Percentiles rank a stretch among this genome's conserved stretches.
Evolutionary conservation across 2,113 vertebrate genomes (phyloP).

Genomic region (Forbesichthys agassizii): DNA sequence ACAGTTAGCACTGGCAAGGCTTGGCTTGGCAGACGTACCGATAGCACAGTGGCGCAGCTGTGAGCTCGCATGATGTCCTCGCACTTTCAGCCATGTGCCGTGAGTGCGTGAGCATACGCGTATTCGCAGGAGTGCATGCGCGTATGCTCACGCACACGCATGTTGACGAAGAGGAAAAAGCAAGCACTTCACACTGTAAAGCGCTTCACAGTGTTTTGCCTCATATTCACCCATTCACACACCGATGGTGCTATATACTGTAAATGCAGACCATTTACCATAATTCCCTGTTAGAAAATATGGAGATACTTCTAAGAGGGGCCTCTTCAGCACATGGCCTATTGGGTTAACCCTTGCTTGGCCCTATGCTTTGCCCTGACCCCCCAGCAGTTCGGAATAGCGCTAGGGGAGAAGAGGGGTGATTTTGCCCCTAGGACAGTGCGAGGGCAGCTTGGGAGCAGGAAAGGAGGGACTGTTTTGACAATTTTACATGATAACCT

Average conservation of each 20-base stretch:
- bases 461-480: too few species aligned
- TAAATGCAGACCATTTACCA: too few species aligned
- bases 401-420: neutral
- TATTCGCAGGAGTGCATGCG: conserved; percentile 10
- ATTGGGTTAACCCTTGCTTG: too few species aligned
- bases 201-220: too few species aligned
- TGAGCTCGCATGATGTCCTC: conserved; percentile 25
- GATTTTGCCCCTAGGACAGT: too few species aligned
- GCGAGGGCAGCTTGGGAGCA: too few species aligned
- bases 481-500: too few species aligned
- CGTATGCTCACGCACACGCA: conserved; percentile 2
- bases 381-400: neutral
- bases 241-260: too few species aligned
- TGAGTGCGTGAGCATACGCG: neutral
- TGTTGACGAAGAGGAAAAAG: neutral
- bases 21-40: conserved; percentile 37
- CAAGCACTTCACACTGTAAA: neutral
- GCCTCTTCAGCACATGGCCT: conserved; percentile 14
- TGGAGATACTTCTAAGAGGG: conserved; percentile 22
- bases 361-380: too few species aligned
- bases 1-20: conserved; percentile 39
- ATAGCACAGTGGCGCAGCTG: conserved; percentile 63
- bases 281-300: conserved; percentile 43
- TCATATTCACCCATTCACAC: too few species aligned
- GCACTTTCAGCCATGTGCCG: neutral